Percentiles rank a stretch among this genome's conserved stretches.
These are phyloP conservation scores for Thaumetopoea pityocampa DNA, from an alignment of 1,140 invertebrate genomes.

Conservation along the genomic window DNA sequence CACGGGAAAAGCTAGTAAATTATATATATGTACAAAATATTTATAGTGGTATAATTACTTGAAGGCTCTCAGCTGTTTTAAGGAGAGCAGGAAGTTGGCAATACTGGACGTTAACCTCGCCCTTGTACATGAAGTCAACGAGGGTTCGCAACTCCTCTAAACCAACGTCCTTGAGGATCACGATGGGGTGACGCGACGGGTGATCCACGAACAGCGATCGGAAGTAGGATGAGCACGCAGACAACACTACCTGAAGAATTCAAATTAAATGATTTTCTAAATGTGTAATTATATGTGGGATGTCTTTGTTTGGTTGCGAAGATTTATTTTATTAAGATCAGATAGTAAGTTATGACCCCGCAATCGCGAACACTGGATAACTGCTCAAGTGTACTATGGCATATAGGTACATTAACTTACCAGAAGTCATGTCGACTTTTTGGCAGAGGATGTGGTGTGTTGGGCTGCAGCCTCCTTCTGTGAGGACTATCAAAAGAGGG, in stretches of 20 bases:
- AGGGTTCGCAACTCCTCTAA: slow-evolving; percentile 92
- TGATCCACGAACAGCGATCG: slow-evolving; percentile 92
- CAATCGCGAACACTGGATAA: too few relatives aligned
- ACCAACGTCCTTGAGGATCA: slow-evolving; percentile 94
- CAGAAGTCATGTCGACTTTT: too few relatives aligned
- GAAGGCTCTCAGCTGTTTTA: slow-evolving; percentile 94
- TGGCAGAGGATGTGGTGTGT: too few relatives aligned
- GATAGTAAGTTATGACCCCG: too few relatives aligned
- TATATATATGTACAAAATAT: background rate
- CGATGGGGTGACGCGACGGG: slow-evolving; percentile 93
- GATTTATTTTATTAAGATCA: too few relatives aligned
- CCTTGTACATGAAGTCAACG: slow-evolving; percentile 97
- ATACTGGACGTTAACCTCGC: slow-evolving; percentile 95
- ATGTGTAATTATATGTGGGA: background rate
- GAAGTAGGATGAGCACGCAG: slow-evolving; percentile 96
- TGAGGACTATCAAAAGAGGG: too few relatives aligned
- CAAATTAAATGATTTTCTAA: background rate
- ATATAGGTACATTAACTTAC: too few relatives aligned
- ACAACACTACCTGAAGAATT: slow-evolving; percentile 85
- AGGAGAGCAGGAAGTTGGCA: slow-evolving; percentile 92
- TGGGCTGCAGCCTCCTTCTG: too few relatives aligned
- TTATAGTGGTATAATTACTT: slow-evolving; percentile 78
- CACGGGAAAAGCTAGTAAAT: background rate
- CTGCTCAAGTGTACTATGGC: too few relatives aligned
- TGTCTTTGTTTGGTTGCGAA: background rate